Conservation (phyloP, 2,888 invertebrate species). For the Hydropsyche betteni region DNA sequence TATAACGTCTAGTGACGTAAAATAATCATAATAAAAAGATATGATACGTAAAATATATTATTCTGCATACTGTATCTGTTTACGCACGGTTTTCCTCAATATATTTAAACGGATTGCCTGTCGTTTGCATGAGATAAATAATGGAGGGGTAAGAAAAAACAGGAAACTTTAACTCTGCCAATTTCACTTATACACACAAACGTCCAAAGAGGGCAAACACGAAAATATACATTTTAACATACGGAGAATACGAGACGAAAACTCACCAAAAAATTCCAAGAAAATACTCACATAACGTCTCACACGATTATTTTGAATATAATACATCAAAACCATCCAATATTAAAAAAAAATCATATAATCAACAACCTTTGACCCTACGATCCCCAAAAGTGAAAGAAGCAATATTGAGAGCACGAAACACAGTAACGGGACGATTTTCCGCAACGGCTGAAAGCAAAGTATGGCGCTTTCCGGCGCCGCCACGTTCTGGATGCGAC, state of each 20-base stretch:
- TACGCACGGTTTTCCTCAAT: conserved; percentile 20
- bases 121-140: conserved; percentile 32
- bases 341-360: too few species aligned
- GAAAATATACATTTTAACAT: not conserved
- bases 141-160: conserved; percentile 1
- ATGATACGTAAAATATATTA: too few species aligned
- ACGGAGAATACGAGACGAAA: not conserved
- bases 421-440: not conserved
- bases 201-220: not conserved
- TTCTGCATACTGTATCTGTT: not conserved
- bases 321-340: too few species aligned
- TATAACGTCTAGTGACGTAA: too few species aligned
- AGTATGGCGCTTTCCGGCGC: conserved; percentile 32
- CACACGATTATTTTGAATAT: too few species aligned
- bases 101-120: conserved; percentile 32
- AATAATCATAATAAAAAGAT: too few species aligned
- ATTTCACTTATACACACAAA: conserved; percentile 14
- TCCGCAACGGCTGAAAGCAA: not conserved
- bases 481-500: conserved; percentile 43
- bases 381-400: not conserved
- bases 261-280: too few species aligned
- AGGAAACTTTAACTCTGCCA: conserved; percentile 33
- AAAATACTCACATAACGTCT: too few species aligned
- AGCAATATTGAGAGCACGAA: not conserved
- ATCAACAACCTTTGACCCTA: not conserved